Evolutionary conservation across 2,888 invertebrate species (phyloP).

Genomic region (Leptinotarsa peninsularis): DNA sequence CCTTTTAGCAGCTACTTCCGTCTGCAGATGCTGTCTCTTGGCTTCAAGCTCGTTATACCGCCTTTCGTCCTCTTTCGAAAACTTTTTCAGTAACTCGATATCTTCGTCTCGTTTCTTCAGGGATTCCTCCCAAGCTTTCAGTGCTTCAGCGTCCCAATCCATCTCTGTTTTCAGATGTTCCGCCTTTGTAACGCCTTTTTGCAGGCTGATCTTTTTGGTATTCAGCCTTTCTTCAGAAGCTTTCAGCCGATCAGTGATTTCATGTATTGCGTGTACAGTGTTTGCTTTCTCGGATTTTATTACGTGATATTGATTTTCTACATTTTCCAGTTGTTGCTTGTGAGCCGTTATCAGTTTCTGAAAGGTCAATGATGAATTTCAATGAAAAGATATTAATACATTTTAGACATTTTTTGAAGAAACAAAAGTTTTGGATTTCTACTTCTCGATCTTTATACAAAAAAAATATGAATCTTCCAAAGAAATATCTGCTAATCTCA

Average conservation of each 20-base stretch:
- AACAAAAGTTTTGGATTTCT: no score
- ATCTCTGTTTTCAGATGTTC: slow-evolving; percentile 75
- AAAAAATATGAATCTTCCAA: no score
- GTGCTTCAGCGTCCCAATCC: slow-evolving; percentile 75
- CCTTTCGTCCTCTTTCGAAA: slow-evolving; percentile 77
- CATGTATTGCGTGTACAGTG: slow-evolving; percentile 67
- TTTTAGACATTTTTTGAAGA: no score
- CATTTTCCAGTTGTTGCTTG: slow-evolving; percentile 76
- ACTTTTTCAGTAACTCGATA: slow-evolving; percentile 78
- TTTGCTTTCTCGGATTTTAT: slow-evolving; percentile 66
- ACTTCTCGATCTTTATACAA: no score
- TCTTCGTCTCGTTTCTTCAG: slow-evolving; percentile 77
- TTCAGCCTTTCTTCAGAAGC: slow-evolving; percentile 66
- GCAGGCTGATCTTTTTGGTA: slow-evolving; percentile 68
- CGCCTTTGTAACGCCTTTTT: slow-evolving; percentile 72
- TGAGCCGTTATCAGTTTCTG: slow-evolving; percentile 77
- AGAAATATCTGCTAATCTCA: no score
- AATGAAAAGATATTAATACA: neutral
- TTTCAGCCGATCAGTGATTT: slow-evolving; percentile 67
- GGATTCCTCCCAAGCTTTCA: slow-evolving; percentile 79
- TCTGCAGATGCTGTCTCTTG: slow-evolving; percentile 68
- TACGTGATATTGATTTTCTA: slow-evolving; percentile 69
- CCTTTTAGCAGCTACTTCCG: slow-evolving; percentile 67
- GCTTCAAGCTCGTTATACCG: slow-evolving; percentile 74
- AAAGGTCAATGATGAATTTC: slow-evolving; percentile 12